Base-by-base conservation (phyloP, 2,888 invertebrate genomes). In the Melanotus villosus region DNA sequence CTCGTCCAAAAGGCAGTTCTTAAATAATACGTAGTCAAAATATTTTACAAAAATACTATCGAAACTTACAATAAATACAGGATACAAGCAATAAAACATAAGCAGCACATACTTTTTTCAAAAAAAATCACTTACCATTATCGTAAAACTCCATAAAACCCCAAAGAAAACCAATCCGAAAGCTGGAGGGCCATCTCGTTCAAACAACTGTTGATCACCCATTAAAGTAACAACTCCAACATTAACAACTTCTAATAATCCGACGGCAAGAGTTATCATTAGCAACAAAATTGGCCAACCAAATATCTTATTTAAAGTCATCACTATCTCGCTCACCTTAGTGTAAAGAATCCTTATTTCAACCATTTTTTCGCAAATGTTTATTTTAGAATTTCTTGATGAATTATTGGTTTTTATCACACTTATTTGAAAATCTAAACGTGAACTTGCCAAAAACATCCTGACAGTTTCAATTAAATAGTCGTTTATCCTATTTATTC, bases 241-340 rank as follows among this genome's bases (percentile, higher is more conserved):
- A 9, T 47, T 47, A n/a, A 47, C 47, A 47, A 47, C 1, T 21
- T 47, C 47, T 14, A 47, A 23, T n/a, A 47, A 7, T 47, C 23
- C 47, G 21, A 47, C 18, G 14, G 16, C 2, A 3, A 30, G 10
- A 1, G 14, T 23, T 7, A 26, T 1, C 5, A 10, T 1, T 23
- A 57, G 10, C 7, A 41, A n/a, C 9, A 57, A 14, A 57, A 57
- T 57, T 10, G 9, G 23, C 38, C 38, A 57, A 1, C 47, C 47
- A 47, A 47, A 47, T 1, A 47, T 21, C 23, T 23, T 26, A 12
- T 47, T 47, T 5, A 47, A 5, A 0, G 5, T 6, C 6, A 7
- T 6, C 18, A 14, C 9, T 41, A 41, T 18, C 9, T 16, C 7
- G 18, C 41, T 41, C 1, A 7, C 9, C 16, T 18, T 41, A 16